Percentiles rank a stretch among this genome's conserved stretches.
Conservation (phyloP, 2,113 vertebrate species). For the Myiopsitta monachus region DNA sequence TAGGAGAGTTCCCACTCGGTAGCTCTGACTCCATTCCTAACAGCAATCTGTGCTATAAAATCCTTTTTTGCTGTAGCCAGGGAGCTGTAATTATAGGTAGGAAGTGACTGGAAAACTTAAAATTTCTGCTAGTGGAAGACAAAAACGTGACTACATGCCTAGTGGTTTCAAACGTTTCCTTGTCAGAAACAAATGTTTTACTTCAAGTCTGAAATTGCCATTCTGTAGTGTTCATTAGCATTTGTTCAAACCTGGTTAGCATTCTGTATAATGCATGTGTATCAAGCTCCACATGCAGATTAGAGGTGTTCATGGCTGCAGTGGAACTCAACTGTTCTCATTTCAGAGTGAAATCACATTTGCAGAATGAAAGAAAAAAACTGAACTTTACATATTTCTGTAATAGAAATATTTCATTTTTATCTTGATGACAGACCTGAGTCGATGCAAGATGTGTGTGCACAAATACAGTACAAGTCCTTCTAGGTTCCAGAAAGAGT, state of each 20-base stretch:
- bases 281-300: neutral
- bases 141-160: neutral
- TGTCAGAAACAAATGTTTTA: constrained; percentile 23
- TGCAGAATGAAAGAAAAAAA: neutral
- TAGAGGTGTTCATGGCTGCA: neutral
- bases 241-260: neutral
- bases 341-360: neutral
- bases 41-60: constrained; percentile 3
- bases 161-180: neutral
- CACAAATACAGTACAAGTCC: neutral
- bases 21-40: neutral
- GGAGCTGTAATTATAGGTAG: constrained; percentile 9
- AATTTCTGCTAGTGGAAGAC: neutral
- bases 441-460: neutral
- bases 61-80: neutral
- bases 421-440: neutral
- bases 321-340: neutral
- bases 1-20: neutral
- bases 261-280: neutral
- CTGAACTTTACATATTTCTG: neutral
- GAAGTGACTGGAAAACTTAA: constrained; percentile 1
- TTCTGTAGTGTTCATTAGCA: neutral
- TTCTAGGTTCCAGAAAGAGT: neutral
- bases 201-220: neutral
- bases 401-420: neutral